Base-by-base conservation (phyloP, 2,888 invertebrate species). In the Sycophila texana region DNA sequence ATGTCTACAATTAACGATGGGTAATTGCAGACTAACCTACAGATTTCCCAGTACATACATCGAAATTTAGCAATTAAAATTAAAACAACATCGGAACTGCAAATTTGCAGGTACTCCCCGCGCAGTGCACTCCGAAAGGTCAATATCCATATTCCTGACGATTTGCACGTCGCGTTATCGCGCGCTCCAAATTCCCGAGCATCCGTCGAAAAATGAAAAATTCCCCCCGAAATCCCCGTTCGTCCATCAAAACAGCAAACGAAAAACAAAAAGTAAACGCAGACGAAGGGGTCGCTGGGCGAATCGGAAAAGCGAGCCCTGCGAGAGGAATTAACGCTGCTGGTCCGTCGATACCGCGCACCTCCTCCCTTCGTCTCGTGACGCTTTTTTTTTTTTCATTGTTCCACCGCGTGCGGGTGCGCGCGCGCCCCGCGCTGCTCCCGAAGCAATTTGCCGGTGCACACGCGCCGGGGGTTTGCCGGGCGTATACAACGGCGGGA, bases 371-470 rank as follows among this genome's bases (percentile, higher is more conserved):
- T 18, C n/a, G 10, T 66, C 49, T 47, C 65, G 20, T n/a, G 53
- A 5, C 20, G 60, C 22, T 10, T 58, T 10, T 20, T 22, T n/a
- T n/a, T 20, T 58, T 20, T 58, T 22, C 7, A 4, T 58, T 58
- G 20, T 58, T 18, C 22, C 39, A 2, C 39, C 39, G 4, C 5
- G 39, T 39, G 30, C 10, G 5, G n/a, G n/a, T 2, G 60, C 39
- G n/a, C 30, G 22, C 30, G 39, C 18, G 13, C 20, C 30, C 18
- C 55, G 22, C 18, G 13, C 30, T 30, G 3, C 18, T 53, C 20
- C n/a, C 70, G 39, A 58, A 57, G 70, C 58, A 57, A 58, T 70
- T 70, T 70, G 22, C 60, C 22, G 22, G 13, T 20, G 30, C 18
- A 30, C 26, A 14, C 39, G 60, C 20, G 49, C 12, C 14, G 49